These are phyloP conservation scores for Argyrosomus japonicus DNA, from an alignment of 2,113 vertebrate species.

Conservation along the genomic window DNA sequence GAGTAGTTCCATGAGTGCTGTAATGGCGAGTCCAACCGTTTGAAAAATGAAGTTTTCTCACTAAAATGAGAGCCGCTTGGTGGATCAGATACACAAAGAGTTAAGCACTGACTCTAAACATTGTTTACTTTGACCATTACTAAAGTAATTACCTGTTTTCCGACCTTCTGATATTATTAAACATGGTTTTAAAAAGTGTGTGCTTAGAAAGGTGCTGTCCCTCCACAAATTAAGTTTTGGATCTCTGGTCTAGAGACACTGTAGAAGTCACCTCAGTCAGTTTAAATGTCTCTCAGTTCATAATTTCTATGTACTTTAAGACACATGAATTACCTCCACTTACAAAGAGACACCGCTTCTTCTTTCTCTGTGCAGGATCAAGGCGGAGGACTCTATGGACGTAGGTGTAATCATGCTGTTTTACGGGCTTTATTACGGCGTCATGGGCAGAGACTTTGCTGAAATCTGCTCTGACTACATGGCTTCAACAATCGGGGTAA, in stretches of 20 bases:
- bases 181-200: too few species aligned
- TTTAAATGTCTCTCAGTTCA: background rate
- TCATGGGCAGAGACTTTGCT: conserved; percentile 82
- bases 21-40: too few species aligned
- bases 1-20: too few species aligned
- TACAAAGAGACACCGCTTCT: background rate
- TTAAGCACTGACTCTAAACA: too few species aligned
- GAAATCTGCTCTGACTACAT: conserved; percentile 85
- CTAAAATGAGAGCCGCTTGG: too few species aligned
- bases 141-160: too few species aligned
- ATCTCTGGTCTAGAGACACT: background rate
- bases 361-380: conserved; percentile 65
- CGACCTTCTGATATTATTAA: too few species aligned
- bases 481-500: conserved; percentile 81
- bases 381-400: conserved; percentile 82
- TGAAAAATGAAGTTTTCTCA: too few species aligned
- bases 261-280: background rate
- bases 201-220: too few species aligned
- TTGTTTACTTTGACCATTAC: too few species aligned
- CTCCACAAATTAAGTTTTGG: too few species aligned
- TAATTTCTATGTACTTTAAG: background rate
- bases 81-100: too few species aligned
- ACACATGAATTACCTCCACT: background rate
- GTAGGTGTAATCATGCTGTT: conserved; percentile 83
- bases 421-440: conserved; percentile 81